Base-by-base conservation (phyloP, 2,888 invertebrate genomes). In the Opisthograptis luteolata region DNA sequence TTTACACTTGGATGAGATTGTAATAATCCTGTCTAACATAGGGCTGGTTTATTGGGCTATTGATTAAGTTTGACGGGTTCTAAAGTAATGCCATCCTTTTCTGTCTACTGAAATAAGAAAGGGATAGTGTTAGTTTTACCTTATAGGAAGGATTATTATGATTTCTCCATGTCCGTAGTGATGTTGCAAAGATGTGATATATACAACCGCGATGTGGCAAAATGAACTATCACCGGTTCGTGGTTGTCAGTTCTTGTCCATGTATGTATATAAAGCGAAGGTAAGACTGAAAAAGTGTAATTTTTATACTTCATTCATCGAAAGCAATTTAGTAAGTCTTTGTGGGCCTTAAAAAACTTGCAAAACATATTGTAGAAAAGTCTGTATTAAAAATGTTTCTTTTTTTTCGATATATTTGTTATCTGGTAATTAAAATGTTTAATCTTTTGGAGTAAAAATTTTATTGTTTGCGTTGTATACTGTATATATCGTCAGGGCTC, bases 201-300 rank as follows among this genome's bases (percentile, higher is more conserved):
- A 34, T 19, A 40, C 30, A 40, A 35, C 35, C 40, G 31, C 31
- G 35, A 46, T 37, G 39, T n/a, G n/a, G 42, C 36, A 37, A 12
- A 39, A 47, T 41, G 55, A 45, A 51, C n/a, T 48, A 42, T 35
- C 25, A 24, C 39, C 9, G 31, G 31, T 36, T 14, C 34, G 31
- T 54, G 44, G 39, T 51, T 32, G 41, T 52, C 58, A 50, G 56
- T 59, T 47, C 63, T 66, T 73, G 86, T 84, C 84, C 84, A 84
- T 85, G 83, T 85, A 81, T 87, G 87, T 87, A 86, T 70, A 85
- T 86, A 84, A 79, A n/a, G n/a, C 69, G 75, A 80, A 84, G 76
- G 84, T 79, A 89, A 89, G 88, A 88, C 87, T 88, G 87, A 84
- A 57, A 62, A 63, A 66, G 66, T 69, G 68, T 58, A 46, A 58